Evolutionary conservation across 2,888 invertebrate species (phyloP), one percentile per base, ranked within the genome.

Genomic region (Cosmia trapezina): DNA sequence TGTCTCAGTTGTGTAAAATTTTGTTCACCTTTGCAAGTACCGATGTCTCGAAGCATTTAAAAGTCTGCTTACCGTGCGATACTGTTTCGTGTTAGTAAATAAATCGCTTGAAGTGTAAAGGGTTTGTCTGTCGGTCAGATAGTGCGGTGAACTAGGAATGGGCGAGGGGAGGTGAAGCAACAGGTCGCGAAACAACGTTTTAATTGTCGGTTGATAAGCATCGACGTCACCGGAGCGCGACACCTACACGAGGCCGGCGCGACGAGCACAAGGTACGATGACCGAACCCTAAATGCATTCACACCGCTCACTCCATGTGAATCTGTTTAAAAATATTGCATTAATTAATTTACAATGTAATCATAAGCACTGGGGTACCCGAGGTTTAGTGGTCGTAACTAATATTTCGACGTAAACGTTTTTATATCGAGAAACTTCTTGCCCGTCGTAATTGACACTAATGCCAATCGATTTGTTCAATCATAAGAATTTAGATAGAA

Each of bases 141-240:
- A 87, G 87, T 88, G 88, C 86, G 85, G 85, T 86, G 80, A 85
- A 83, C 84, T 86, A 88, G 87, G 87, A 87, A 86, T 81, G 87
- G 84, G 78, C 59, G 83, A 86, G 87, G 91, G 89, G 89, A 88
- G 89, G 86, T 88, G 91, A 92, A 91, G 94, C 96, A 95, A 96
- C 96, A 96, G 94, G 96, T 95, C 95, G 95, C 95, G 93, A 94
- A 95, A 94, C 93, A 94, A 94, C 91, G 91, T 91, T 95, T 94
- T 95, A 95, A 96, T 95, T 95, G 95, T 94, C 86, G 89, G 86
- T 88, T 90, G 95, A 95, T 95, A 95, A 94, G 89, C 92, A 95
- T 95, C 95, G 93, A 89, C 93, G 92, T 92, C 93, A 93, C 86
- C 94, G 91, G 91, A 94, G 89, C 95, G 95, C 94, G 93, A 93